Percentiles rank a stretch among this genome's conserved stretches.
Conservation (phyloP, 2,888 invertebrate genomes). For the Argyresthia goedartella region DNA sequence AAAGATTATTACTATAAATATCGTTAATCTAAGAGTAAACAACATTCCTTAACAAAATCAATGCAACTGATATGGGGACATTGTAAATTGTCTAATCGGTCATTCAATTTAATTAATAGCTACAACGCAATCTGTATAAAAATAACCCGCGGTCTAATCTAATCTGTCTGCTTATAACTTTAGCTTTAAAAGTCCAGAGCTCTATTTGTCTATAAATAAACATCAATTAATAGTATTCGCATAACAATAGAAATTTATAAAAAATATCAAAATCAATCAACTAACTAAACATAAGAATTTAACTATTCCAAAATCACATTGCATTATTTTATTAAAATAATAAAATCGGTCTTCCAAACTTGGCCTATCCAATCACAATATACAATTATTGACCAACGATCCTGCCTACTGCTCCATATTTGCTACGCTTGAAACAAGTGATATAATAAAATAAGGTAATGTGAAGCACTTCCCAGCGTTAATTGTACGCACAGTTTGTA, state of each 20-base stretch:
- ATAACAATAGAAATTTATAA: constrained; percentile 6
- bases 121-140: background rate
- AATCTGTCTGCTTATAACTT: constrained; percentile 6
- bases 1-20: constrained; percentile 39
- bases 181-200: background rate
- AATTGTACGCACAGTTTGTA: no score
- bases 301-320: constrained; percentile 15
- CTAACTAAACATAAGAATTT: constrained; percentile 11
- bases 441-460: no score
- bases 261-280: constrained; percentile 7
- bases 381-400: no score
- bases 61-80: constrained; percentile 18
- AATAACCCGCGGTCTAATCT: constrained; percentile 15
- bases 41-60: constrained; percentile 53
- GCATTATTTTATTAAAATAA: background rate
- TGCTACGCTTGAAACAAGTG: no score
- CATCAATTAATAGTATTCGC: constrained; percentile 1
- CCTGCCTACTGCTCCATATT: no score
- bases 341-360: no score
- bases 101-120: no score
- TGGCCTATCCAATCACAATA: no score
- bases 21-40: constrained; percentile 55
- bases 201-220: constrained; percentile 10
- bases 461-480: no score
- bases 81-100: constrained; percentile 10